Evolutionary conservation across 2,113 vertebrate genomes (phyloP).

Genomic region (Chlamydotis undulata): DNA sequence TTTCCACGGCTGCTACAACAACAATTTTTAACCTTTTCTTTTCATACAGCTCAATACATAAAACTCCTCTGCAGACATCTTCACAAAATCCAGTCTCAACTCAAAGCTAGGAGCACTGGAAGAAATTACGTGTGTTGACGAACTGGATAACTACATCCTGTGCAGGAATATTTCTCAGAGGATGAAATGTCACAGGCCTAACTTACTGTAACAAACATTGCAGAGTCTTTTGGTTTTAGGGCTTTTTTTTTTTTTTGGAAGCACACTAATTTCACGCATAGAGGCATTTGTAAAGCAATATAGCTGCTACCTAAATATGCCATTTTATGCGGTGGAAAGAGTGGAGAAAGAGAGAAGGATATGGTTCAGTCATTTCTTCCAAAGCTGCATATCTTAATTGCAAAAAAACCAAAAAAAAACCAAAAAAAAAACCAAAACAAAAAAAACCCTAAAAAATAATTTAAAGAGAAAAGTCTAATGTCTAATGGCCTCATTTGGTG

Average conservation of each 20-base stretch:
- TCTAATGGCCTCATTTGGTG: background rate
- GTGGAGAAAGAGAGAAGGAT: background rate
- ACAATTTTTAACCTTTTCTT: slow-evolving; percentile 55
- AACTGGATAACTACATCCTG: slow-evolving; percentile 55
- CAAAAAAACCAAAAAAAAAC: background rate
- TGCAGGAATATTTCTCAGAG: slow-evolving; percentile 60
- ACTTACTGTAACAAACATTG: slow-evolving; percentile 59
- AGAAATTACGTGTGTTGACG: slow-evolving; percentile 45
- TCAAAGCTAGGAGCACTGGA: background rate
- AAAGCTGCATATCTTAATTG: background rate
- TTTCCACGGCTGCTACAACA: background rate
- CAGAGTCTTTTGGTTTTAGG: background rate
- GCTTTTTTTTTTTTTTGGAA: slow-evolving; percentile 41
- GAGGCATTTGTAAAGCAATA: slow-evolving; percentile 48
- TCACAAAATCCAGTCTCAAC: background rate
- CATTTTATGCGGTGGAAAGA: slow-evolving; percentile 3
- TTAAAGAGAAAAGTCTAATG: background rate
- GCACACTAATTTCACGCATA: slow-evolving; percentile 49
- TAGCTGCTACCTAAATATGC: slow-evolving; percentile 36
- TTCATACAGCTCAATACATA: background rate
- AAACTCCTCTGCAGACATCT: slow-evolving; percentile 17
- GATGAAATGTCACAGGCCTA: slow-evolving; percentile 58
- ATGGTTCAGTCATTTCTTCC: background rate
- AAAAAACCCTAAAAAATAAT: too few species aligned
- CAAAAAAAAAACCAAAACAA: background rate